Evolutionary conservation across 2,888 invertebrate genomes (phyloP).

Genomic region (Phoronis australis): DNA sequence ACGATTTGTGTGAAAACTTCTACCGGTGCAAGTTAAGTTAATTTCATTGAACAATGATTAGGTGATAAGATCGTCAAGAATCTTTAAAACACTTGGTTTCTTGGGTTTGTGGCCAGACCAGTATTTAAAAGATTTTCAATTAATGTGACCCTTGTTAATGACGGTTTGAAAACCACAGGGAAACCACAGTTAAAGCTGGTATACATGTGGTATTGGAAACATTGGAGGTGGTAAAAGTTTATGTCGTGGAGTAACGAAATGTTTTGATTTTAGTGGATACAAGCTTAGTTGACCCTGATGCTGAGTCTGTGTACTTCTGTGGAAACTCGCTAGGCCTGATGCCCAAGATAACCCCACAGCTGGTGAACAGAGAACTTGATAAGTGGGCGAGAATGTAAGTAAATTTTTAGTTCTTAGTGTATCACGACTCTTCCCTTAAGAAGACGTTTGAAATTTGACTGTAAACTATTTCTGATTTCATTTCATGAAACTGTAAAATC

Average conservation of each 20-base stretch:
- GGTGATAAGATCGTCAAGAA: too few relatives aligned
- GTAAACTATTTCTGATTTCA: background rate
- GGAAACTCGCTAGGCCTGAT: conserved; percentile 60
- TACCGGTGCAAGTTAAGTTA: too few relatives aligned
- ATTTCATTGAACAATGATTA: too few relatives aligned
- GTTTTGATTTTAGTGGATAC: conserved; percentile 36
- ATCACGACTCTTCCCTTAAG: too few relatives aligned
- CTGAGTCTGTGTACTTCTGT: conserved; percentile 58
- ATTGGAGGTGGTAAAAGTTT: background rate
- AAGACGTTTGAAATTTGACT: background rate
- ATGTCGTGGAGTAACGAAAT: background rate
- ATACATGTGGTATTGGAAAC: background rate
- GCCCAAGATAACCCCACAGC: conserved; percentile 53
- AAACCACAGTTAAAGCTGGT: conserved; percentile 2
- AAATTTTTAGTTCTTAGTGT: too few relatives aligned
- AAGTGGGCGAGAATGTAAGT: conserved; percentile 57
- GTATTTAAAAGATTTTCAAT: too few relatives aligned
- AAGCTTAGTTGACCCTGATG: conserved; percentile 42
- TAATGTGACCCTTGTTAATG: too few relatives aligned
- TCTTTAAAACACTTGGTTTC: too few relatives aligned
- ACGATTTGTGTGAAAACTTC: too few relatives aligned
- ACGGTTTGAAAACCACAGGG: too few relatives aligned
- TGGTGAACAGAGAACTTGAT: conserved; percentile 53
- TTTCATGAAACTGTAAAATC: background rate
- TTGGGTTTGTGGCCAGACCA: too few relatives aligned